A percentile compares a stretch with the other conserved stretches of the same genome.
These are phyloP conservation scores for Tetragnatha montana DNA, from an alignment of 2,888 invertebrate genomes.

Conservation along the genomic window DNA sequence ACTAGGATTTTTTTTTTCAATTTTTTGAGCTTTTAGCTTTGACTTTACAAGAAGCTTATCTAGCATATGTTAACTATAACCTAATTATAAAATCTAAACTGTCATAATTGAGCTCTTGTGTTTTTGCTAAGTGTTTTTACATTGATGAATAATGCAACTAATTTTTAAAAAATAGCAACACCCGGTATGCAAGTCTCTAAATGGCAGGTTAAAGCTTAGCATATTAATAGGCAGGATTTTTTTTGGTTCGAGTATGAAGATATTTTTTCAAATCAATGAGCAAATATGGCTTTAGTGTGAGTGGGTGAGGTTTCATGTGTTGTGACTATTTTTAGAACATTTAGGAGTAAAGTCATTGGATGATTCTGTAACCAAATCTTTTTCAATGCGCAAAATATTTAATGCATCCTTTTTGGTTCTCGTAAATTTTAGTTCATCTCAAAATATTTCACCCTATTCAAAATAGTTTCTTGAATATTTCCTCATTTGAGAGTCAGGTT, in stretches of 20 bases:
- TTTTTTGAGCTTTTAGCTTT: not conserved
- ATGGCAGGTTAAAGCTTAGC: conserved; percentile 42
- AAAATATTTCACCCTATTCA: not conserved
- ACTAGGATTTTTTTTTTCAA: too few relatives aligned
- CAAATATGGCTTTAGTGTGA: conserved; percentile 4
- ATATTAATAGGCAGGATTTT: conserved; percentile 48
- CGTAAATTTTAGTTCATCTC: too few relatives aligned
- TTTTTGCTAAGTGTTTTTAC: conserved; percentile 36
- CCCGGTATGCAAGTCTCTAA: not conserved
- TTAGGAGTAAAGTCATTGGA: too few relatives aligned
- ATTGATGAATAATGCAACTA: conserved; percentile 10
- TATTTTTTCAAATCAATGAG: not conserved
- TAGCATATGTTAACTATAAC: not conserved
- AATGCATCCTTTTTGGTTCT: too few relatives aligned
- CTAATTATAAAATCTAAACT: conserved; percentile 11
- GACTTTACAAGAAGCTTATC: too few relatives aligned
- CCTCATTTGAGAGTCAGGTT: too few relatives aligned
- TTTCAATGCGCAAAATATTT: too few relatives aligned
- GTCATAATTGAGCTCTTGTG: conserved; percentile 3
- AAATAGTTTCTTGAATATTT: conserved; percentile 14
- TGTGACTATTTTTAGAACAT: too few relatives aligned
- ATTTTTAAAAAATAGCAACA: conserved; percentile 16
- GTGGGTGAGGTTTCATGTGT: conserved; percentile 5
- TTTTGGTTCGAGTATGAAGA: too few relatives aligned
- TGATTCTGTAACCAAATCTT: too few relatives aligned